Conservation (phyloP, 2,113 vertebrate species). For the Tragelaphus imberbis region DNA sequence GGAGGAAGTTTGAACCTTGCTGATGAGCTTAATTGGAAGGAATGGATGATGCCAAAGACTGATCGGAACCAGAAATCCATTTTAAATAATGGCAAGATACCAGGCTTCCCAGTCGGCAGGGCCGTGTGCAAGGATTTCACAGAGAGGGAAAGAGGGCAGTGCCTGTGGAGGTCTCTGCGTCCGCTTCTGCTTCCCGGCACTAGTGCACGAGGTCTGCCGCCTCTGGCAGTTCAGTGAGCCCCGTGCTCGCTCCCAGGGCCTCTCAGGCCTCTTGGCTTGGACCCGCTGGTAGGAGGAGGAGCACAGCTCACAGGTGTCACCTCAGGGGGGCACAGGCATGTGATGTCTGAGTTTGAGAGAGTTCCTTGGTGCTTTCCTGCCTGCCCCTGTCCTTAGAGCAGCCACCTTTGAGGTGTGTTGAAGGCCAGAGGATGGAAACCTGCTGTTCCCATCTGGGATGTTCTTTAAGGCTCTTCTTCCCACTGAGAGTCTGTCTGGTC, state of each 20-base stretch:
- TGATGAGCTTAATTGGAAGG: neutral
- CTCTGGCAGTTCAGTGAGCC: neutral
- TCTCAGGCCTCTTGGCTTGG: neutral
- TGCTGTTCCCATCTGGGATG: accelerated
- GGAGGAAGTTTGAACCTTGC: neutral
- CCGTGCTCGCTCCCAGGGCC: accelerated
- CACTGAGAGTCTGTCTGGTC: neutral
- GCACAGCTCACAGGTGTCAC: too few relatives aligned
- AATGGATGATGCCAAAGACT: neutral
- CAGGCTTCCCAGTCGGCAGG: neutral
- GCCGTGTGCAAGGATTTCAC: neutral
- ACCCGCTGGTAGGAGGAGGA: neutral
- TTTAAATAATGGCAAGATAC: neutral
- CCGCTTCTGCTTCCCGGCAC: neutral
- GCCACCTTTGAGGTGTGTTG: neutral
- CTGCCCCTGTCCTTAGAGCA: neutral
- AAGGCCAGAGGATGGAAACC: neutral
- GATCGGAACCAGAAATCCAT: neutral
- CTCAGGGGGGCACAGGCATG: accelerated
- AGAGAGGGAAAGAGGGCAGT: neutral
- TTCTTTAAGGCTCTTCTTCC: neutral
- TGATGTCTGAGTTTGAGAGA: neutral
- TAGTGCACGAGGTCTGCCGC: neutral
- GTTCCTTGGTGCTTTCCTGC: too few relatives aligned
- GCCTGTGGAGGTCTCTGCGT: neutral